Evolutionary conservation across 2,113 vertebrate species (phyloP), one percentile per base, ranked within the genome.

Genomic region (Upupa epops): DNA sequence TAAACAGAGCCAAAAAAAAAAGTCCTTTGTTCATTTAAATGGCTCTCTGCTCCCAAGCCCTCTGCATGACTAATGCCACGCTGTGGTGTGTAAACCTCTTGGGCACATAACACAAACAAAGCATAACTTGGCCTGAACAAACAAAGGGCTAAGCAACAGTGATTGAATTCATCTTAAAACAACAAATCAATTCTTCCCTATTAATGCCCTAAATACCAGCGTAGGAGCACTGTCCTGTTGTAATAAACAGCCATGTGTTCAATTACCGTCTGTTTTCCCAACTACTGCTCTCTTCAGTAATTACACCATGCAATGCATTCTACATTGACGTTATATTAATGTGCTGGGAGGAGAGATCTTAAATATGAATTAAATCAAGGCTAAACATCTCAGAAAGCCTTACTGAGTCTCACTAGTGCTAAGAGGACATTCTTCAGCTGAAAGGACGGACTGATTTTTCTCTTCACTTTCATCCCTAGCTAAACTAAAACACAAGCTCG

Each of bases 141-240:
- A 97, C 89, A 95, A 96, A 96, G 84, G 88, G 64, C 92, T 83
- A 74, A 95, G 89, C 82, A 95, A 96, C 82, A 92, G 91, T 94
- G 92, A 96, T 95, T 94, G 95, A 96, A 97, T 97, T 95, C 92
- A 95, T 97, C 92, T 94, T 93, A 93, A 97, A 97, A 96, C 59
- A 96, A 93, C 80, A 96, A 97, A 97, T 97, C 96, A 96, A 96
- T 97, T 96, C 88, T 93, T 97, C 94, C 92, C 94, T 96, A 89
- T 96, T 96, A 96, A 95, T 92, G 92, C 83, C 94, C 92, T 93
- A 95, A 97, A 96, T 95, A 95, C 90, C 94, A 96, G 84, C 42
- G 55, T 46, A 95, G 93, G 93, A 96, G 93, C 94, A 90, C 94
- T 91, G 89, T 96, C 93, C 96, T 96, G 74, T 93, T 94, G 86